Conservation (phyloP, 1,140 invertebrate genomes). For the Bombus huntii region DNA sequence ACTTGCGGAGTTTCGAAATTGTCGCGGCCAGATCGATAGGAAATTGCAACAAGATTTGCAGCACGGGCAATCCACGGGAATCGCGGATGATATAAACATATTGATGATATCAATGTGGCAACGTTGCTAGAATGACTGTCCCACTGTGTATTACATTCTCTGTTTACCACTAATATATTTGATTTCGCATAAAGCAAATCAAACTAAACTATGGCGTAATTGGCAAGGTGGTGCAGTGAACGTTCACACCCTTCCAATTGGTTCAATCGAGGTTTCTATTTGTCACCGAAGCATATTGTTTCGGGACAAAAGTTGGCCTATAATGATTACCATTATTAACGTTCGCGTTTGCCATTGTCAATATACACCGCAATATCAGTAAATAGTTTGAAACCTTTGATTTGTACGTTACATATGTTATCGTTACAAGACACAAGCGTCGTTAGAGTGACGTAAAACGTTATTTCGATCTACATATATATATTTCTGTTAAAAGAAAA, state of each 20-base stretch:
- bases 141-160: background rate
- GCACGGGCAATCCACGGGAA: too few relatives aligned
- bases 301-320: background rate
- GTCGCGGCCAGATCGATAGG: constrained; percentile 4
- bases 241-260: too few relatives aligned
- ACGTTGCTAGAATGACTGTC: background rate
- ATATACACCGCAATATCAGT: background rate
- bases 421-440: background rate
- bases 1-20: constrained; percentile 13
- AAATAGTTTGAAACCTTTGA: background rate
- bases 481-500: background rate
- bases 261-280: constrained; percentile 8
- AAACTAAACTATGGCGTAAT: background rate
- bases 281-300: background rate
- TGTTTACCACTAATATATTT: background rate
- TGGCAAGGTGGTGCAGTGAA: background rate
- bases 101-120: background rate
- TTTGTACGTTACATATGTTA: background rate
- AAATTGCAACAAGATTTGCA: constrained; percentile 17
- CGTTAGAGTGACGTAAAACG: background rate
- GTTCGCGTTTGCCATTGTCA: background rate
- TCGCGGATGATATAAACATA: background rate
- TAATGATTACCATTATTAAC: background rate
- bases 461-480: background rate
- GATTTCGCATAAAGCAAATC: background rate